Base-by-base conservation (phyloP, 2,888 invertebrate species). In the Sphaerophoria taeniata region DNA sequence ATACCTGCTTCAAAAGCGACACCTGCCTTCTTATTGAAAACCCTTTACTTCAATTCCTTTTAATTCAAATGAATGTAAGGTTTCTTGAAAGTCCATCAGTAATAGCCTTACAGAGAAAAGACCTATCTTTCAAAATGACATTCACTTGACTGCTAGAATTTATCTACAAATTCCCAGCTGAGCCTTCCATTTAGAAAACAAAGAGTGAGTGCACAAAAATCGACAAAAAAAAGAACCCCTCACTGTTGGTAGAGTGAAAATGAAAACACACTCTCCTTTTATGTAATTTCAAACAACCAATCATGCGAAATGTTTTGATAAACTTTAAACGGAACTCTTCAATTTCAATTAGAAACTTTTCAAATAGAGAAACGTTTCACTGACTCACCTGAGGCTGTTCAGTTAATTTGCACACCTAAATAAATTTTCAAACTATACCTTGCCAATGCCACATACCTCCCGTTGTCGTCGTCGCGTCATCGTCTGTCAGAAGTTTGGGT, bases 321-420 rank as follows among this genome's bases (percentile, higher is more conserved):
- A 85, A 85, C 81, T 85, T 80, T 81, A 80, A 85, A 80, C 69
- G 76, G 81, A 85, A 81, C 76, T 85, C 85, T 76, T 81, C 85
- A 81, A 81, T 85, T 85, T 85, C 81, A 85, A 85, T 85, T 85
- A 81, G 77, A 73, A 85, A 85, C 81, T 85, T 81, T 81, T 72
- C 69, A 70, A 72, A 76, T 67, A 71, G 45, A 70, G 71, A 49
- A 71, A 75, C 71, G 67, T 75, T 75, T 63, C 53, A 58, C 49
- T 60, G 58, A 70, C 65, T 81, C 85, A 85, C 85, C 85, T 85
- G 85, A 81, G 85, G 85, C 77, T 69, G 70, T 69, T 81, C 55
- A 85, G 81, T 81, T 85, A 81, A 85, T 85, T 85, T 85, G 73
- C 85, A 77, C 85, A 85, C 85, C 85, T 81, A 85, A 85, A 85